These are phyloP conservation scores for Tethya wilhelma DNA, from an alignment of 37 sponge, comb jelly and placozoan genomes.

Conservation along the genomic window DNA sequence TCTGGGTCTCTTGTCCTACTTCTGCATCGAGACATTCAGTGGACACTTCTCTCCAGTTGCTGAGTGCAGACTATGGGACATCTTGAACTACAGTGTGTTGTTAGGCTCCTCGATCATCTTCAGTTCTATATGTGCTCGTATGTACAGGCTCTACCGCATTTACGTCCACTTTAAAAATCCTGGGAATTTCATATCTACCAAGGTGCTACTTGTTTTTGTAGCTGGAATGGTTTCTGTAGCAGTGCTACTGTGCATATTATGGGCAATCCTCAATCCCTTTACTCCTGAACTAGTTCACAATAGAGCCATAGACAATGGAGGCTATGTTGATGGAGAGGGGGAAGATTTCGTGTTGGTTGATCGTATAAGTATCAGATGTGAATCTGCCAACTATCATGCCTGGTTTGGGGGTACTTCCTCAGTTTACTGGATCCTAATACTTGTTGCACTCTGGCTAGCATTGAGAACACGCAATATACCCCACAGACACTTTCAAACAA, in stretches of 20 bases:
- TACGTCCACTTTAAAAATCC: background rate
- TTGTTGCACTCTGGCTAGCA: background rate
- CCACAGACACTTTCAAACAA: background rate
- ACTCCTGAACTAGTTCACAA: background rate
- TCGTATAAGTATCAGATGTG: background rate
- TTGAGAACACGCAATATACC: background rate
- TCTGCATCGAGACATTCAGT: background rate
- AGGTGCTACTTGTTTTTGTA: background rate
- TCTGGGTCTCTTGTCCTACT: background rate
- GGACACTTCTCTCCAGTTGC: background rate
- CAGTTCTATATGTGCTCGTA: background rate
- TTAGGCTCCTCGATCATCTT: background rate
- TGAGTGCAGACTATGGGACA: background rate
- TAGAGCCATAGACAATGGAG: background rate
- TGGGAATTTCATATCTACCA: background rate
- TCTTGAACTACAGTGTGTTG: background rate
- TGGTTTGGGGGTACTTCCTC: background rate
- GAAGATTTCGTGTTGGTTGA: background rate
- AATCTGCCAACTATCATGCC: background rate
- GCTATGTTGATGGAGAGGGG: background rate
- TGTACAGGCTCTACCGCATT: background rate
- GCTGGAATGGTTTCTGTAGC: background rate
- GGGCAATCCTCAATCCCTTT: background rate
- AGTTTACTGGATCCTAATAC: background rate
- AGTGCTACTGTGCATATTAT: background rate